Evolutionary conservation across 2,888 invertebrate species (phyloP).

Genomic region (Apotomis turbidana): DNA sequence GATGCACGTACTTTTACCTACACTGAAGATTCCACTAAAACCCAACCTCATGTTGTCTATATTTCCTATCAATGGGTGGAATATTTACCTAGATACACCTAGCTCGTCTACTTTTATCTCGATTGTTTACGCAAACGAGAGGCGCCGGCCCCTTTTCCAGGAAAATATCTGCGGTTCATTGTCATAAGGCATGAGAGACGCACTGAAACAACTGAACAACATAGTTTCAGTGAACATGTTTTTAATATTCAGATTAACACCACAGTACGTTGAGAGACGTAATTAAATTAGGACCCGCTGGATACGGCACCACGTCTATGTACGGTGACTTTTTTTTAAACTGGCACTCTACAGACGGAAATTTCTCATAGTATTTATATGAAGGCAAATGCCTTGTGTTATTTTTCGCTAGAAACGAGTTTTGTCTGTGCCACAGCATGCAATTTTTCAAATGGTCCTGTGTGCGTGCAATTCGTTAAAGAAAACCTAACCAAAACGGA

Average conservation of each 20-base stretch:
- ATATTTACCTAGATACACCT: slow-evolving; percentile 25
- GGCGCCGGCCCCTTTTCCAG: slow-evolving; percentile 32
- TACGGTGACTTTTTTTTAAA: too few species aligned
- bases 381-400: too few species aligned
- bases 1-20: background rate
- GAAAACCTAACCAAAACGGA: too few species aligned
- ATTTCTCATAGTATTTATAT: too few species aligned
- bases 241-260: background rate
- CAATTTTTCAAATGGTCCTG: too few species aligned
- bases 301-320: too few species aligned
- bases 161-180: slow-evolving; percentile 37
- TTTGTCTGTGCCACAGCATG: too few species aligned
- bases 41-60: background rate
- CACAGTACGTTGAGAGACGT: too few species aligned
- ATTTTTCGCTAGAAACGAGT: too few species aligned
- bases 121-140: slow-evolving; percentile 34
- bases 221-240: background rate
- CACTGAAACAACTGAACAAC: background rate
- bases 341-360: too few species aligned
- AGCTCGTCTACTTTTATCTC: slow-evolving; percentile 37
- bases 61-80: slow-evolving; percentile 4
- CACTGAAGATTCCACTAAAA: background rate
- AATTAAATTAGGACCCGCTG: too few species aligned
- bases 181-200: slow-evolving; percentile 17
- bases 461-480: too few species aligned